Conservation (phyloP, 1,140 invertebrate species). For the Eriocheir sinensis region DNA sequence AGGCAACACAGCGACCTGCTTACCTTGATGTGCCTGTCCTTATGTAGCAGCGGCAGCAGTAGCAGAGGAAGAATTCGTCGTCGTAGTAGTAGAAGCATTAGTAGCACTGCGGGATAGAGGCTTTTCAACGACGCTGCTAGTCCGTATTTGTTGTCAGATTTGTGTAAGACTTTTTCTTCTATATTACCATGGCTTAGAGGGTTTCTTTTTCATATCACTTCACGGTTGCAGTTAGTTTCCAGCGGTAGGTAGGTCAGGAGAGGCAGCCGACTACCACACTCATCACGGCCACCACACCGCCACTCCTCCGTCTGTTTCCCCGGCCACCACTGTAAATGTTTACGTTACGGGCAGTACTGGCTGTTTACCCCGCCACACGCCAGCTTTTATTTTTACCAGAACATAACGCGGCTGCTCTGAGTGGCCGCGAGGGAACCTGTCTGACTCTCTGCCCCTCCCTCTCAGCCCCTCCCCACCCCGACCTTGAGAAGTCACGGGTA, state of each 20-base stretch:
- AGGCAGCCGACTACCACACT: too few species aligned
- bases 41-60: too few species aligned
- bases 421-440: neutral
- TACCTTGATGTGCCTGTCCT: neutral
- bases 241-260: neutral
- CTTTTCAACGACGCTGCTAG: too few species aligned
- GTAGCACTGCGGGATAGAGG: too few species aligned
- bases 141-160: too few species aligned
- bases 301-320: neutral
- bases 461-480: too few species aligned
- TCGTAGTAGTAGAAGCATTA: too few species aligned
- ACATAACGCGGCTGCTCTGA: neutral
- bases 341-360: conserved; percentile 17
- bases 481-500: neutral
- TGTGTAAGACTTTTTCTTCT: neutral
- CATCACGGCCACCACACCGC: neutral
- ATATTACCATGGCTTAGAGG: neutral
- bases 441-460: too few species aligned
- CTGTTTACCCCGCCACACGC: conserved; percentile 27
- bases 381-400: conserved; percentile 8
- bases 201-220: too few species aligned
- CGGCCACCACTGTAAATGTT: conserved; percentile 55
- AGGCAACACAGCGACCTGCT: neutral
- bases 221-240: too few species aligned
- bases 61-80: too few species aligned